A percentile compares a stretch with the other conserved stretches of the same genome.
These are phyloP conservation scores for Xestoiulus laeticollis DNA, from an alignment of 2,888 invertebrate species.

Conservation along the genomic window DNA sequence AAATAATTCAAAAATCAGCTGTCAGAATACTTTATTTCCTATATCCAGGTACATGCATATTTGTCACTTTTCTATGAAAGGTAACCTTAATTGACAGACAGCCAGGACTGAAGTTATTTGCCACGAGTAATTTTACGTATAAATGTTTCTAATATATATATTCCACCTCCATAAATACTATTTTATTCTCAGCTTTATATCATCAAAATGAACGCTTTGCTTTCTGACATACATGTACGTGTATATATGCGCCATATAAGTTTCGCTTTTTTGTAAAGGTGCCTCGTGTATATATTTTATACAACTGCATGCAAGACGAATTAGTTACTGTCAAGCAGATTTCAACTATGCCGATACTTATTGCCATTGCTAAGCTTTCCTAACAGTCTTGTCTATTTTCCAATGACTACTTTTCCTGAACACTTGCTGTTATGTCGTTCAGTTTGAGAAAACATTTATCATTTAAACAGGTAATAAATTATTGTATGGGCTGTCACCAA, in stretches of 20 bases:
- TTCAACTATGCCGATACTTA: not conserved
- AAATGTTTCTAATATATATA: not conserved
- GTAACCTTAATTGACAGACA: conserved; percentile 4
- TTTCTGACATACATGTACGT: not conserved
- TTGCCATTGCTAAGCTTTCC: not conserved
- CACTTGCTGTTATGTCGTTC: not conserved
- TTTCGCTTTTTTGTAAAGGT: no score
- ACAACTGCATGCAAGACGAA: not conserved
- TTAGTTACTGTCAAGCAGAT: not conserved
- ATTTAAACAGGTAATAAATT: not conserved
- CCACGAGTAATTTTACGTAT: not conserved
- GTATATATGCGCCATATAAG: not conserved
- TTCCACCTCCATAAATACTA: not conserved
- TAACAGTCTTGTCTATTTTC: not conserved
- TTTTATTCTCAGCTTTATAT: not conserved
- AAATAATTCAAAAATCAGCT: not conserved
- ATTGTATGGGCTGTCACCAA: not conserved
- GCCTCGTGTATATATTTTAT: no score
- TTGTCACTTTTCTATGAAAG: not conserved
- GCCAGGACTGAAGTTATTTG: not conserved
- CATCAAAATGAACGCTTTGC: not conserved
- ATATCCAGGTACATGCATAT: not conserved
- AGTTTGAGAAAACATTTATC: not conserved
- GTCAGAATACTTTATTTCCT: not conserved
- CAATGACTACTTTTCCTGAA: not conserved